Evolutionary conservation across 2,113 vertebrate genomes (phyloP).

Genomic region (Chitala chitala): DNA sequence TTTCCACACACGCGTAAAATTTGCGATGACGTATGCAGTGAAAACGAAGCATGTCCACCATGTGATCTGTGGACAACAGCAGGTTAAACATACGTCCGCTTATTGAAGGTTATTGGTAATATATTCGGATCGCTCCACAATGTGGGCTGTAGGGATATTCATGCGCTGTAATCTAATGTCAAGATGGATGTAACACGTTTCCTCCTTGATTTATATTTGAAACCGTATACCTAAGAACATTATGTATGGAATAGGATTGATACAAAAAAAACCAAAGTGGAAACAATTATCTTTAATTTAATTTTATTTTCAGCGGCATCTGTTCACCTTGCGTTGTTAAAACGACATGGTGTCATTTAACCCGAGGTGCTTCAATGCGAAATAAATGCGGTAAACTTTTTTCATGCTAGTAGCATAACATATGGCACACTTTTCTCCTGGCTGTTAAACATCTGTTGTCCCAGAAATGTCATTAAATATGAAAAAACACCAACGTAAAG

Average conservation of each 20-base stretch:
- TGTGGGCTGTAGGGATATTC: too few relatives aligned
- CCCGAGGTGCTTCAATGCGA: conserved; percentile 25
- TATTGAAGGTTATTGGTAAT: too few relatives aligned
- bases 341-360: conserved; percentile 22
- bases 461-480: conserved; percentile 35
- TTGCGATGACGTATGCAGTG: conserved; percentile 8
- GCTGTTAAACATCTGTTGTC: conserved; percentile 32
- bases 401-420: conserved; percentile 18
- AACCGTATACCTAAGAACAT: neutral
- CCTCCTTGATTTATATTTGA: neutral
- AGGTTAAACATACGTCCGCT: too few relatives aligned
- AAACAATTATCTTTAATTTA: neutral
- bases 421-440: conserved; percentile 32
- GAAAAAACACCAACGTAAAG: conserved; percentile 25
- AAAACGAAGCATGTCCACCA: neutral
- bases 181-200: too few relatives aligned
- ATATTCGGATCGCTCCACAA: too few relatives aligned
- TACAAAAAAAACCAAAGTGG: neutral
- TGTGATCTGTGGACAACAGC: neutral
- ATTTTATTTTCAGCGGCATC: conserved; percentile 20
- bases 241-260: too few relatives aligned
- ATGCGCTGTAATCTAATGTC: too few relatives aligned
- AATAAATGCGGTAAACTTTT: conserved; percentile 28
- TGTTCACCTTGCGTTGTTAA: conserved; percentile 15
- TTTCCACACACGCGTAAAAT: neutral